These are phyloP conservation scores for Drosophila lacicola DNA, from an alignment of 2,888 invertebrate genomes.

Conservation along the genomic window DNA sequence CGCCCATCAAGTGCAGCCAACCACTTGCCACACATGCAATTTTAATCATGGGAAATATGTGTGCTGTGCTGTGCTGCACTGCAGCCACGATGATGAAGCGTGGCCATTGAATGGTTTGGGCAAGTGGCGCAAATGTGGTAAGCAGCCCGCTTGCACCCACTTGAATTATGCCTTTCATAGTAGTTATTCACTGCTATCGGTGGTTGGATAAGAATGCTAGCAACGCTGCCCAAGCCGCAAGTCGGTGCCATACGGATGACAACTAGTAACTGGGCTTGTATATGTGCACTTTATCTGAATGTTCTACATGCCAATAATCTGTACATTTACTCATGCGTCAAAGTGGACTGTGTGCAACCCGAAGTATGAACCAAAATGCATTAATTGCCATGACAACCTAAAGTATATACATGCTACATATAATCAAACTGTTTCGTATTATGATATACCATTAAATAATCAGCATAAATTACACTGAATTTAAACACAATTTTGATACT, in stretches of 20 bases:
- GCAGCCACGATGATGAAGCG: conserved; percentile 36
- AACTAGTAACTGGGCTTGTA: conserved; percentile 15
- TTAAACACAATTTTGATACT: too few relatives aligned
- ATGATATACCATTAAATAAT: neutral
- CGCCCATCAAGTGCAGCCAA: conserved; percentile 25
- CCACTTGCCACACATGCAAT: conserved; percentile 56
- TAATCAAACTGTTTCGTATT: too few relatives aligned
- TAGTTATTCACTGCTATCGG: conserved; percentile 43
- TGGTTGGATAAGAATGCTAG: conserved; percentile 37
- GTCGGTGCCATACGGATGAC: conserved; percentile 8
- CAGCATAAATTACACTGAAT: neutral
- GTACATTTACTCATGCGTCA: conserved; percentile 10
- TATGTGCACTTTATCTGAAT: conserved; percentile 12
- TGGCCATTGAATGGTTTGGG: conserved; percentile 17
- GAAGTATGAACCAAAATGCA: neutral
- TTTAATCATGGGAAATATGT: conserved; percentile 60
- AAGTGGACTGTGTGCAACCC: neutral
- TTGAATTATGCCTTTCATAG: conserved; percentile 52
- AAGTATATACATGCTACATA: neutral
- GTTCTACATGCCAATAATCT: conserved; percentile 9
- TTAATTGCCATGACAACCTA: neutral
- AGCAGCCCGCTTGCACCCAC: conserved; percentile 17
- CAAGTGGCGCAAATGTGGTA: conserved; percentile 25
- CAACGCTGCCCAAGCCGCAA: conserved; percentile 19
- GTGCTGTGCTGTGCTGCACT: conserved; percentile 26